phyloP scores from a whole-genome alignment of 2,888 invertebrate species.

The Cyrtodaria siliqua region DNA sequence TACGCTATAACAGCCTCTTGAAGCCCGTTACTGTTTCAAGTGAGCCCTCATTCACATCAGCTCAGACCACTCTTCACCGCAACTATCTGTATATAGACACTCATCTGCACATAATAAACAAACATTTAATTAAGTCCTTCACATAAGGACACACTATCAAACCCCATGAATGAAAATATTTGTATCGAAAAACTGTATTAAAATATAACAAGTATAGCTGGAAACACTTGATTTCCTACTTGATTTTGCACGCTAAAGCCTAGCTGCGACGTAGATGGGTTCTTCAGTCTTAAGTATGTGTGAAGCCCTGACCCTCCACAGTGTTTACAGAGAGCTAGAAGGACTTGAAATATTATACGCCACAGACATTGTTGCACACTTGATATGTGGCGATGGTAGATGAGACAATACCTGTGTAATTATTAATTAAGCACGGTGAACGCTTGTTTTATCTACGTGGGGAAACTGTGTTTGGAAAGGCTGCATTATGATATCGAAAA shows the following conservation, averaged over 20 bases:
- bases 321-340: conserved; percentile 63
- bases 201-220: conserved; percentile 45
- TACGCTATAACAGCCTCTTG: conserved; percentile 17
- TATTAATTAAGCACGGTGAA: too few species aligned
- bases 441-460: too few species aligned
- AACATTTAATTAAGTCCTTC: conserved; percentile 50
- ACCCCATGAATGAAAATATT: conserved; percentile 39
- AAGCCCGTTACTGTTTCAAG: conserved; percentile 41
- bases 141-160: conserved; percentile 52
- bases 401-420: too few species aligned
- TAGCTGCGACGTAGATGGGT: conserved; percentile 43
- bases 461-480: too few species aligned
- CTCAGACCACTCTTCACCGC: conserved; percentile 31
- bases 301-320: conserved; percentile 47
- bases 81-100: conserved; percentile 39
- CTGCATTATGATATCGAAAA: too few species aligned
- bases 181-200: conserved; percentile 51
- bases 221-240: conserved; percentile 42
- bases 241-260: conserved; percentile 42
- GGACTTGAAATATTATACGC: neutral
- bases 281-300: conserved; percentile 59
- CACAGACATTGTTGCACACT: too few species aligned
- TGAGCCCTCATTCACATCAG: conserved; percentile 12
- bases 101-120: conserved; percentile 16
- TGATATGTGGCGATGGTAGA: too few species aligned